Conservation (phyloP, 2,888 invertebrate genomes). For the Heliconius aoede region DNA sequence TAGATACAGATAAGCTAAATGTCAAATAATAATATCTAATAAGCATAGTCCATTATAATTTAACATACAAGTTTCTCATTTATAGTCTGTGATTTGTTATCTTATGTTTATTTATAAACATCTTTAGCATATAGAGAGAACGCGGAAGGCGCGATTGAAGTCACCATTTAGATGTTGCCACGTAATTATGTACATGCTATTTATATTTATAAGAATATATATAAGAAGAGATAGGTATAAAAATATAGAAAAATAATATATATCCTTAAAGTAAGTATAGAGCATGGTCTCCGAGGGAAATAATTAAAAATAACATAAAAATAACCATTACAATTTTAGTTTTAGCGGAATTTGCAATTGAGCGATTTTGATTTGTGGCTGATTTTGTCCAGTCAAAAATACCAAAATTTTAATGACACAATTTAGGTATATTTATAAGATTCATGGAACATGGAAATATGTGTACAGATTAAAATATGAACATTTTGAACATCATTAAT, state of each 20-base stretch:
- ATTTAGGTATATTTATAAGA: too few relatives aligned
- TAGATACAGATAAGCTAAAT: constrained; percentile 1
- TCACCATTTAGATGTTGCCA: not conserved
- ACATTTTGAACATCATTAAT: too few relatives aligned
- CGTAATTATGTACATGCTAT: not conserved
- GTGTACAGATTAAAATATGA: too few relatives aligned
- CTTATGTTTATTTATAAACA: constrained; percentile 17
- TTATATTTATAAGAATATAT: not conserved
- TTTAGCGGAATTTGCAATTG: too few relatives aligned
- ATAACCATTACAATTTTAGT: too few relatives aligned
- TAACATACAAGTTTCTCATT: constrained; percentile 20
- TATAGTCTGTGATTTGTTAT: constrained; percentile 8
- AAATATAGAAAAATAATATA: not conserved
- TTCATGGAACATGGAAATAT: too few relatives aligned
- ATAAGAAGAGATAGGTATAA: not conserved
- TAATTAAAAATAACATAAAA: too few relatives aligned
- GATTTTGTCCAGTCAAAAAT: too few relatives aligned
- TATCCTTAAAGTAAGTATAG: too few relatives aligned
- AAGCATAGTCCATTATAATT: not conserved
- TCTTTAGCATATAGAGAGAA: constrained; percentile 15
- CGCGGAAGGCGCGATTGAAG: constrained; percentile 17
- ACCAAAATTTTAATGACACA: too few relatives aligned
- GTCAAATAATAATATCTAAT: constrained; percentile 4
- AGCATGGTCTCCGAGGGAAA: too few relatives aligned
- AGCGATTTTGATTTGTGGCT: too few relatives aligned